Evolutionary conservation across 92 coral and sea anemone genomes (phyloP).

Genomic region (Parazoanthus atlanticus): DNA sequence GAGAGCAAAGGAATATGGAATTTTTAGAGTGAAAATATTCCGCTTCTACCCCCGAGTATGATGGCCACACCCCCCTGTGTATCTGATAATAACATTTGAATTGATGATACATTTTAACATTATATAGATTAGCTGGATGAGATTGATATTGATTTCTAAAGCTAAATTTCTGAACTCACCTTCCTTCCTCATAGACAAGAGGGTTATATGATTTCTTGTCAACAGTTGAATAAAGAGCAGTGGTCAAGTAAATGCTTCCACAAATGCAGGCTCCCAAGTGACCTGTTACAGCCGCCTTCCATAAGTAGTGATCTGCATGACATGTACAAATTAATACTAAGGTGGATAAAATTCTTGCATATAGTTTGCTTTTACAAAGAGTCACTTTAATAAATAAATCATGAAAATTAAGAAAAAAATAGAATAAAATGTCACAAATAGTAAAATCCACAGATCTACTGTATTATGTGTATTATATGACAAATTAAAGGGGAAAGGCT

Average conservation of each 20-base stretch:
- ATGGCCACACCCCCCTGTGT: no score
- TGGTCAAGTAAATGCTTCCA: constrained; percentile 28
- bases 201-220: constrained; percentile 33
- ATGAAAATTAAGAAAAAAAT: no score
- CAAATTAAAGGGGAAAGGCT: no score
- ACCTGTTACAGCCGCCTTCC: constrained; percentile 27
- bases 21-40: no score
- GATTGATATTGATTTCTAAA: background rate
- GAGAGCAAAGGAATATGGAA: no score
- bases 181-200: constrained; percentile 41
- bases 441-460: no score
- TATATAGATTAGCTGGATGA: background rate
- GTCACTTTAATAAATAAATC: no score
- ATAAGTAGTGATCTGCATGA: constrained; percentile 13
- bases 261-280: constrained; percentile 34
- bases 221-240: constrained; percentile 18
- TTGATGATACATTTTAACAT: background rate
- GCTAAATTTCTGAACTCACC: constrained; percentile 4
- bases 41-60: no score
- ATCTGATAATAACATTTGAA: no score
- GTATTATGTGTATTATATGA: no score
- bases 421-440: no score
- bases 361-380: no score
- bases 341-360: background rate
- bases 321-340: background rate